Conservation (phyloP, 2,888 invertebrate species). For the Apamea crenata region DNA sequence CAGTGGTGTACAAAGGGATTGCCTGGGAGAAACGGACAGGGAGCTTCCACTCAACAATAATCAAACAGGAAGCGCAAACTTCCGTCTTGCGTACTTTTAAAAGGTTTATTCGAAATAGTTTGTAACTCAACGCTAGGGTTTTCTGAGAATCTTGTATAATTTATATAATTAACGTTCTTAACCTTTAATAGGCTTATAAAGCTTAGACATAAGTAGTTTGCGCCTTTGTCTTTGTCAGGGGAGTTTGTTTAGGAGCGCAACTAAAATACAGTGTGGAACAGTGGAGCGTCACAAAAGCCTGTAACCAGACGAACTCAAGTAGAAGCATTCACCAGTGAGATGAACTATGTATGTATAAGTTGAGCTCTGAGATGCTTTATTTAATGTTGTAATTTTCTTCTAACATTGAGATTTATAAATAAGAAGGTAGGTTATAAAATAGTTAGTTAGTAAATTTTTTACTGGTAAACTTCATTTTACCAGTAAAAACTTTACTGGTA, state of each 20-base stretch:
- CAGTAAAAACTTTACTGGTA: neutral
- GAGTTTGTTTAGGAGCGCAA: constrained; percentile 66
- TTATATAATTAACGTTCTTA: constrained; percentile 61
- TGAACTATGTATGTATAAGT: constrained; percentile 21
- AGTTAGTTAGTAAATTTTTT: no score
- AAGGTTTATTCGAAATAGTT: constrained; percentile 50
- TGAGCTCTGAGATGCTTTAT: constrained; percentile 28
- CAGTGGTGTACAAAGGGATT: constrained; percentile 56
- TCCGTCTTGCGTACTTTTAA: constrained; percentile 30
- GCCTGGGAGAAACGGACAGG: constrained; percentile 48
- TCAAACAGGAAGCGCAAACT: constrained; percentile 48
- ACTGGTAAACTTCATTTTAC: no score
- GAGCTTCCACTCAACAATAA: constrained; percentile 57
- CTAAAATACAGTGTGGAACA: constrained; percentile 59
- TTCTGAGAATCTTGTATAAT: constrained; percentile 44
- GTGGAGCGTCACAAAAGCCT: constrained; percentile 47
- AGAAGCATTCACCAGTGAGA: constrained; percentile 23
- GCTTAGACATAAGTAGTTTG: constrained; percentile 61
- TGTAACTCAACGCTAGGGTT: constrained; percentile 26
- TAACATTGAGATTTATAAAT: neutral
- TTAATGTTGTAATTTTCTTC: constrained; percentile 10
- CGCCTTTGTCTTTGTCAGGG: constrained; percentile 56
- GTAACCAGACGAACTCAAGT: constrained; percentile 26
- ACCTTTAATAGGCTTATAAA: constrained; percentile 58
- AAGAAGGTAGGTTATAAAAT: neutral